Conservation (phyloP, 2,113 vertebrate species). For the Macaca fascicularis region DNA sequence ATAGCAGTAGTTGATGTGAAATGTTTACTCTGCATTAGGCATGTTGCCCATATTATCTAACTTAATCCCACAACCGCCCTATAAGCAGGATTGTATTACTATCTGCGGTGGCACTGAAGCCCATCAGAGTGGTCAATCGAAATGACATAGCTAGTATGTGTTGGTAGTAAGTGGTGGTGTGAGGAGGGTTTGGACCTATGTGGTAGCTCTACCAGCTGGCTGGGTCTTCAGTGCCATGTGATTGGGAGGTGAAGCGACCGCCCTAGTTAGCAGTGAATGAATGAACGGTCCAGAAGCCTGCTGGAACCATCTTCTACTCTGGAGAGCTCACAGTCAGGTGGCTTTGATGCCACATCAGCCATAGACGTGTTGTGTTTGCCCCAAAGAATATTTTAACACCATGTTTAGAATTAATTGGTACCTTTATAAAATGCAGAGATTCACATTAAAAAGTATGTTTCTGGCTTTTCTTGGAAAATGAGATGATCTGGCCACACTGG, state of each 20-base stretch:
- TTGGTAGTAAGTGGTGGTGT: neutral
- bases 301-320: too few species aligned
- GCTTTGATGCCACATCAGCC: accelerated
- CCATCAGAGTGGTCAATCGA: neutral
- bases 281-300: neutral
- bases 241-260: neutral
- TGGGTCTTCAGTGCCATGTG: neutral
- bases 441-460: neutral
- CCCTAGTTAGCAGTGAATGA: neutral
- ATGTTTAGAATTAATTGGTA: neutral
- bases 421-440: neutral
- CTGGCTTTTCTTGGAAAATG: neutral
- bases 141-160: neutral
- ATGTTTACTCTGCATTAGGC: neutral
- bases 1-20: accelerated
- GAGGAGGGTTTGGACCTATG: neutral
- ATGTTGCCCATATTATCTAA: neutral
- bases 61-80: neutral
- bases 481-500: neutral
- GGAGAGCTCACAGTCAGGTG: neutral
- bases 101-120: too few species aligned
- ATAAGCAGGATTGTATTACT: neutral
- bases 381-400: neutral
- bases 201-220: neutral
- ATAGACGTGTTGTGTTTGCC: neutral